Base-by-base conservation (phyloP, 2,888 invertebrate genomes). In the Meliscaeva auricollis region DNA sequence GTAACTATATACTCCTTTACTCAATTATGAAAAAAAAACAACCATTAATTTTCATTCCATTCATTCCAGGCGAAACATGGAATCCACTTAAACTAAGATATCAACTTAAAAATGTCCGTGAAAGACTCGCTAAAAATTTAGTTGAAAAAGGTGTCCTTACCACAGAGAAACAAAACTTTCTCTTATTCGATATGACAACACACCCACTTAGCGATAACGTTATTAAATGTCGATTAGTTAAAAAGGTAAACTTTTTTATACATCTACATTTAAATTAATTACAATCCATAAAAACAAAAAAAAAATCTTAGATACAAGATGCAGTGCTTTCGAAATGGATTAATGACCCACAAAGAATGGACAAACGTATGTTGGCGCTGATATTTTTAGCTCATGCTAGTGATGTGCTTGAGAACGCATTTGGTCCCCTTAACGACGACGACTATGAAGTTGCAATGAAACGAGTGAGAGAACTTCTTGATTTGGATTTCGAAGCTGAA, bases 151-250 rank as follows among this genome's bases (percentile, higher is more conserved):
- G 99, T 88, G 99, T 99, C 50, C 94, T 99, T 88, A 99, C 99
- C 84, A 99, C 99, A 80, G 99, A 99, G 93, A 99, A 99, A 93
- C 99, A 99, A 93, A 99, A 99, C 93, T 99, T 99, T 93, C 94
- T 99, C 89, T 94, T 99, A 76, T 99, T 99, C 92, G 99, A 99
- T 93, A 99, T 99, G 99, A 99, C 99, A 72, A 99, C 99, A 89
- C 99, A 99, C 94, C 99, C 99, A 48, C 94, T 99, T 87, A 98
- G 97, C 87, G 99, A 99, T 92, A 97, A 97, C 93, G 95, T 96
- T 88, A 96, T 98, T 72, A 99, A 99, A 94, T 96, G 97, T 90
- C 96, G 98, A 89, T 95, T 99, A 90, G 98, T 99, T 83, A 99
- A 98, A 94, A 98, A 98, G 95, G 97, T 97, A 91, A 70, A 0